Evolutionary conservation across 2,888 invertebrate species (phyloP), one percentile per base, ranked within the genome.

Genomic region (Tromatobia lineatoria): DNA sequence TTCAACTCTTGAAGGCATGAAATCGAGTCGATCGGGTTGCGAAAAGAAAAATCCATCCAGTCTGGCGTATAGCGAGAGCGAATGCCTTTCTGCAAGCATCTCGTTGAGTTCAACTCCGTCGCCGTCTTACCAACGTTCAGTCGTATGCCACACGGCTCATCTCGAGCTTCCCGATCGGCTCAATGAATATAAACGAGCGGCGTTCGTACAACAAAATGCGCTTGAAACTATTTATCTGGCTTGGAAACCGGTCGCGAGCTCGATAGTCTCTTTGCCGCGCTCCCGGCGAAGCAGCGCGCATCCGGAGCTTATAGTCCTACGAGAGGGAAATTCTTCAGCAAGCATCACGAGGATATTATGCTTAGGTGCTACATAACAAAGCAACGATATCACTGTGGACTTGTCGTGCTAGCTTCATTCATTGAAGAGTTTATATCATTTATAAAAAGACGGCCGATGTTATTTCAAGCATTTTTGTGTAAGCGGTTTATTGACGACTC

Each of bases 211-310:
- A 83, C 66, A 67, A 83, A 83, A 83, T 80, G 73, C 47, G 76
- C 83, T 80, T 77, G 80, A 73, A 80, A 80, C 80, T 83, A 83
- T 83, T 83, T 80, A 83, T 83, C 71, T 76, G 76, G 67, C 80
- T 83, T 76, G 83, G 83, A 76, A 83, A 83, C 83, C 83, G 83
- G 83, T 83, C 80, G 70, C 76, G 80, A n/a, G 34, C 29, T 61
- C n/a, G 34, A 61, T 61, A 29, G 34, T 79, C 23, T 66, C 71
- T 79, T 45, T 64, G 18, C 67, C 59, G 57, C 47, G 4, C 47
- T 76, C 34, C 52, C 64, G 59, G 59, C 59, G n/a, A n/a, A 34
- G 59, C 59, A 29, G 29, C 13, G 59, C 2, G 0, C 29, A 61
- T 34, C 59, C 59, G 59, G 59, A 61, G 59, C 59, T 61, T n/a